Conservation (phyloP, 2,888 invertebrate species). For the Xiphydria camelus region DNA sequence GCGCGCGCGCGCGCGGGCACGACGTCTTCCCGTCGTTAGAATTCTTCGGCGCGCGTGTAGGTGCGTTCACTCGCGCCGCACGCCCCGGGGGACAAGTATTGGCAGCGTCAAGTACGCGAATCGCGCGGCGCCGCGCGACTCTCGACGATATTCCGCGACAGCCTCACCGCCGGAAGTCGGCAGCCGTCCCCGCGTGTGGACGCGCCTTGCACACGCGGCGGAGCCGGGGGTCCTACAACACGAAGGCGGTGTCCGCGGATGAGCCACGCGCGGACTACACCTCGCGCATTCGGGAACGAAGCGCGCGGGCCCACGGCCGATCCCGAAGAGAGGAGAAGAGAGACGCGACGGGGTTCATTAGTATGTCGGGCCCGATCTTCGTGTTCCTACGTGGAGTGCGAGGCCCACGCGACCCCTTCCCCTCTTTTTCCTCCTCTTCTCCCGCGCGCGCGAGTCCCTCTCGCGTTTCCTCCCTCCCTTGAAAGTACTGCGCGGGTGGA, state of each 20-base stretch:
- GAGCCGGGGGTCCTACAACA: neutral
- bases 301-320: conserved; percentile 1
- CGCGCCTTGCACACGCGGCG: neutral
- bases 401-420: conserved; percentile 34
- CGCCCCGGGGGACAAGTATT: too few species aligned
- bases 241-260: conserved; percentile 25
- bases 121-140: neutral
- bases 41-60: neutral
- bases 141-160: neutral
- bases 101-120: too few species aligned
- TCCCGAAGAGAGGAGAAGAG: conserved; percentile 11
- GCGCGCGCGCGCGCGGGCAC: too few species aligned
- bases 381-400: conserved; percentile 27
- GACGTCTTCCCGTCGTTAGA: neutral
- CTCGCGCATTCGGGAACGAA: conserved; percentile 36
- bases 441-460: neutral
- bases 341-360: conserved; percentile 29
- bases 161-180: too few species aligned
- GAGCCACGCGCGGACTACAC: conserved; percentile 42
- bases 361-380: conserved; percentile 30
- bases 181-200: neutral
- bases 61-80: too few species aligned
- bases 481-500: too few species aligned
- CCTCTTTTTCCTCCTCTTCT: conserved; percentile 13
- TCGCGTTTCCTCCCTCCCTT: too few species aligned